Evolutionary conservation across 1,140 invertebrate species (phyloP).

Genomic region (Himalopsyche phryganea): DNA sequence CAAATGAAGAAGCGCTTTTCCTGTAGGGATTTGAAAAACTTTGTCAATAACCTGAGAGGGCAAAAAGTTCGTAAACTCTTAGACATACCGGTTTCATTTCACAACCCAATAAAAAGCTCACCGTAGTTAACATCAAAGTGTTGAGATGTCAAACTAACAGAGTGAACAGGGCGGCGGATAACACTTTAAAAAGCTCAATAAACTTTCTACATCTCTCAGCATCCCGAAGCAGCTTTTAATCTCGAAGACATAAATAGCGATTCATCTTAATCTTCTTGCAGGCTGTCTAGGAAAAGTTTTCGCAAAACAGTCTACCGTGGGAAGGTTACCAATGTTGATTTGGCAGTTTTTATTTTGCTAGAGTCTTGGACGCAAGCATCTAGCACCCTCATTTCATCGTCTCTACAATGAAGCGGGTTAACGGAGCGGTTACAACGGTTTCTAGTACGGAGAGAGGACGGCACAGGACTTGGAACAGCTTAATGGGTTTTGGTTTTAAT

Average conservation of each 20-base stretch:
- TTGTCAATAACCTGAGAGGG: conserved; percentile 4
- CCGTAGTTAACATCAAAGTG: conserved; percentile 16
- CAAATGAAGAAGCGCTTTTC: too few species aligned
- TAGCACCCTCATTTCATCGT: conserved; percentile 4
- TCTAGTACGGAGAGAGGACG: conserved; percentile 3
- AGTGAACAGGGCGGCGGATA: background rate
- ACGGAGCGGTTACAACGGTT: conserved; percentile 15
- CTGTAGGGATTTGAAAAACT: background rate
- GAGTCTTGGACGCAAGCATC: too few species aligned
- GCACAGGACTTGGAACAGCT: background rate
- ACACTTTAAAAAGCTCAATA: conserved; percentile 14
- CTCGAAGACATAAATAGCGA: conserved; percentile 11
- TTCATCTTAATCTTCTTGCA: conserved; percentile 6
- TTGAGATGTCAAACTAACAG: conserved; percentile 14
- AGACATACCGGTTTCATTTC: background rate
- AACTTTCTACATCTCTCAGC: conserved; percentile 13
- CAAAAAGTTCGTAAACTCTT: background rate
- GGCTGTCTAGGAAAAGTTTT: too few species aligned
- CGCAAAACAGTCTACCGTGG: too few species aligned
- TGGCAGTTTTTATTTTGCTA: too few species aligned
- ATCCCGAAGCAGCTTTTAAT: conserved; percentile 8
- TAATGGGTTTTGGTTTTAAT: background rate
- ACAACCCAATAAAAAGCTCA: background rate
- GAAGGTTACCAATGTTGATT: too few species aligned
- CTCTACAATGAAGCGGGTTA: conserved; percentile 12